Evolutionary conservation across 2,888 invertebrate genomes (phyloP), one percentile per base, ranked within the genome.

Genomic region (Antheraea assamensis): DNA sequence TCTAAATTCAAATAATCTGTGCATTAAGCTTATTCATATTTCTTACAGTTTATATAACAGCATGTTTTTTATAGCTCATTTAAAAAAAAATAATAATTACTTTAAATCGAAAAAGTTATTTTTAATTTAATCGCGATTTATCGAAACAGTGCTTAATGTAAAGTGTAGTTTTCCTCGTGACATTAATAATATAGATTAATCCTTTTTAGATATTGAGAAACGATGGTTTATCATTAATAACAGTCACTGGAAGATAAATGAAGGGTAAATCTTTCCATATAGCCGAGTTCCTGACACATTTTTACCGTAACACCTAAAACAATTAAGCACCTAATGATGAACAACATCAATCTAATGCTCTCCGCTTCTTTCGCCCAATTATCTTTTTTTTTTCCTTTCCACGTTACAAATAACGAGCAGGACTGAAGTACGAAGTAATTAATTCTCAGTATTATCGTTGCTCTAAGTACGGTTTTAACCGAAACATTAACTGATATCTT

Each of bases 371-470:
- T 75, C 73, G 61, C 77, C 84, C 85, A 89, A 90, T 91, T 89
- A 89, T 86, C 85, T 87, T 87, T 87, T 87, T 87, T 87, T 88
- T 82, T 24, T 42, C 76, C 78, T 78, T 79, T 74, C 81, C 81
- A 84, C 84, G 82, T 84, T 81, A 83, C 82, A 81, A 74, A 47
- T 66, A 17, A 35, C 81, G 78, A 64, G 30, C 61, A 17, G 27
- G 61, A 64, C 30, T 24, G 58, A 78, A 81, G 85, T 81, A 83
- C 82, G 83, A 87, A 87, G 86, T 90, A 90, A 92, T 91, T 90
- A 91, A 88, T 91, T 88, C 88, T 86, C 86, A 85, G 87, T 90
- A 87, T 88, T 87, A 87, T 85, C 87, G 84, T 87, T 85, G 80
- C 80, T 84, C 82, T 82, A 52, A 74, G 71, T 64, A 27, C 64